Base-by-base conservation (phyloP, 2,113 vertebrate species). In the Abramis brama region DNA sequence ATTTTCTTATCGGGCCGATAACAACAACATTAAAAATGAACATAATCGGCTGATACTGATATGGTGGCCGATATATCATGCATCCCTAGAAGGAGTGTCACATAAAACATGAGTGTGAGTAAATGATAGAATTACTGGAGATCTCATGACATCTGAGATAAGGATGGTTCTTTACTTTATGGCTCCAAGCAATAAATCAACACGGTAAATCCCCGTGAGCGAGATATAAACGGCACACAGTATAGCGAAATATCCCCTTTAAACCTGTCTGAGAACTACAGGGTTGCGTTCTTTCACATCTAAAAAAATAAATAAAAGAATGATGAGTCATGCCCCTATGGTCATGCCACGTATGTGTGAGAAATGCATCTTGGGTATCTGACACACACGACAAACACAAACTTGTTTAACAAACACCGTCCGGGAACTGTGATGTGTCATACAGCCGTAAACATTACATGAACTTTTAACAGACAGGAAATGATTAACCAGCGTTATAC, bases 401-500 rank as follows among this genome's bases (percentile, higher is more conserved):
- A 81, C 76, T 8, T 33, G 9, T 43, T 21, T 23, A 39, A 43
- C 60, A 21, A 66, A 62, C 25, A 23, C 19, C 33, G 15, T 78
- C 5, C 21, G 39, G 12, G 50, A 85, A 71, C 21, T 21, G 66
- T n/a, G 3, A 4, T 55, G 19, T 10, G 27, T 74, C 55, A 79
- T 3, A 60, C 21, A 60, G 23, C 30, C 15, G 23, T 25, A 25
- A 64, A 60, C 21, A 11, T 15, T 17, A 57, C 27, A 36, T 57
- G 47, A 43, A 78, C 52, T 78, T 36, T 78, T 9, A 23, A 57
- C 30, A 60, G 55, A 64, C 36, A 62, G 79, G 75, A 33, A 86
- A 87, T 89, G 39, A 89, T 87, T 86, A 85, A 86, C 82, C 55
- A 85, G 82, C 79, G 1, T 57, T 70, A 55, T n/a, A 75, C 74